Conservation (phyloP, 1,140 invertebrate genomes). For the Psilanteris sp. region DNA sequence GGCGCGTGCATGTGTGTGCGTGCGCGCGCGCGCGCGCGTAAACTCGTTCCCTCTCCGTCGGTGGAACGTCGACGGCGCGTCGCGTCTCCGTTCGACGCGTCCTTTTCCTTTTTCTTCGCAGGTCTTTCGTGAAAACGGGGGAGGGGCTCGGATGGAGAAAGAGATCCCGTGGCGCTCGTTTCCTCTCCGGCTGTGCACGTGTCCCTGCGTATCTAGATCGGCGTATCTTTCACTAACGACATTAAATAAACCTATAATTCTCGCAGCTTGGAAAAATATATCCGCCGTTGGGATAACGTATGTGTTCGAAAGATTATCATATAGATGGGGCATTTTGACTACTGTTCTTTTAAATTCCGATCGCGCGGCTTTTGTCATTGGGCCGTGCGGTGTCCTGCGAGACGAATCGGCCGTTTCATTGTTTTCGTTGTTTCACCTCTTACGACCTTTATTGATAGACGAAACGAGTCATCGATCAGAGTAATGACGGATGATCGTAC, state of each 20-base stretch:
- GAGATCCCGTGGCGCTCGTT: slow-evolving; percentile 55
- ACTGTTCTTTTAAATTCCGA: slow-evolving; percentile 21
- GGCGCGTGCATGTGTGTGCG: neutral
- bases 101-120: slow-evolving; percentile 16
- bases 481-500: no score
- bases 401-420: no score
- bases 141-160: slow-evolving; percentile 21
- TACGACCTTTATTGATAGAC: no score
- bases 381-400: no score
- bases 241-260: slow-evolving; percentile 47
- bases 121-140: slow-evolving; percentile 7
- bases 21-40: neutral
- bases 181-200: slow-evolving; percentile 32
- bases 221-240: slow-evolving; percentile 34
- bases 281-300: slow-evolving; percentile 16
- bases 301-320: slow-evolving; percentile 9
- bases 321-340: slow-evolving; percentile 16
- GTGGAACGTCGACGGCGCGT: no score
- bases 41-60: neutral
- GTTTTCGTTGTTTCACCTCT: no score
- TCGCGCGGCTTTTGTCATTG: neutral
- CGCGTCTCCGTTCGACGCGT: no score
- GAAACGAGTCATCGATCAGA: no score
- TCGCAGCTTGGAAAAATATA: slow-evolving; percentile 14
- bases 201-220: slow-evolving; percentile 14